A percentile compares a stretch with the other conserved stretches of the same genome.
Evolutionary conservation across 2,797 vertebrate species (phyloP).

Genomic region (Channallabes apus): DNA sequence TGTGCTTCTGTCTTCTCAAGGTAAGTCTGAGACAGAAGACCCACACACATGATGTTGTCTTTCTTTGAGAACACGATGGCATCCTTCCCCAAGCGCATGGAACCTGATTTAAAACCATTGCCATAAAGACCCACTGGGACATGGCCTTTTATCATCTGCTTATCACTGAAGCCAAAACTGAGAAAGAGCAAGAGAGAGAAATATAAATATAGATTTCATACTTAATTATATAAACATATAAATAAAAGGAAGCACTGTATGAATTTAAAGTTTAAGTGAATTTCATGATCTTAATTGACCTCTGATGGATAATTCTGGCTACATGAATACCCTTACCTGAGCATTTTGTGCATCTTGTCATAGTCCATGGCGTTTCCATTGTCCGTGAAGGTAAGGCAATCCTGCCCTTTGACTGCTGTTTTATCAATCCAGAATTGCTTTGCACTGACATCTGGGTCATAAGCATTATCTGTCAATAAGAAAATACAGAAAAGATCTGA

Average conservation of each 20-base stretch:
- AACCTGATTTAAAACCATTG: constrained; percentile 97
- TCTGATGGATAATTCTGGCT: background rate
- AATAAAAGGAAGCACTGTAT: background rate
- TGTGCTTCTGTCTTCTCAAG: constrained; percentile 77
- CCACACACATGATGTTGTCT: constrained; percentile 77
- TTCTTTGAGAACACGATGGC: constrained; percentile 92
- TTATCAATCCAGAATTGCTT: constrained; percentile 96
- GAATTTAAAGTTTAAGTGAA: background rate
- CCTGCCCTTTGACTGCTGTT: constrained; percentile 70
- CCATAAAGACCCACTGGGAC: constrained; percentile 91
- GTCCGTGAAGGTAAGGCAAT: constrained; percentile 89
- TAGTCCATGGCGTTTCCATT: constrained; percentile 88
- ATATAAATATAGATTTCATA: background rate
- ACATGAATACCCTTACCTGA: constrained; percentile 76
- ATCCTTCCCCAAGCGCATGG: constrained; percentile 93
- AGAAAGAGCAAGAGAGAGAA: constrained; percentile 39
- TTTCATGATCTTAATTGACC: background rate
- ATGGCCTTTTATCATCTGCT: constrained; percentile 76
- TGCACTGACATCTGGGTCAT: constrained; percentile 92
- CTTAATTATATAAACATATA: background rate
- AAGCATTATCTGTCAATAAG: constrained; percentile 85
- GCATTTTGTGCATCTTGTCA: constrained; percentile 89
- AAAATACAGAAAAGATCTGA: background rate
- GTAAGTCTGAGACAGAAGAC: constrained; percentile 91
- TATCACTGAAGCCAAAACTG: constrained; percentile 96